These are phyloP conservation scores for Gallinago nigripennis DNA, from an alignment of 2,797 vertebrate genomes.

Conservation along the genomic window DNA sequence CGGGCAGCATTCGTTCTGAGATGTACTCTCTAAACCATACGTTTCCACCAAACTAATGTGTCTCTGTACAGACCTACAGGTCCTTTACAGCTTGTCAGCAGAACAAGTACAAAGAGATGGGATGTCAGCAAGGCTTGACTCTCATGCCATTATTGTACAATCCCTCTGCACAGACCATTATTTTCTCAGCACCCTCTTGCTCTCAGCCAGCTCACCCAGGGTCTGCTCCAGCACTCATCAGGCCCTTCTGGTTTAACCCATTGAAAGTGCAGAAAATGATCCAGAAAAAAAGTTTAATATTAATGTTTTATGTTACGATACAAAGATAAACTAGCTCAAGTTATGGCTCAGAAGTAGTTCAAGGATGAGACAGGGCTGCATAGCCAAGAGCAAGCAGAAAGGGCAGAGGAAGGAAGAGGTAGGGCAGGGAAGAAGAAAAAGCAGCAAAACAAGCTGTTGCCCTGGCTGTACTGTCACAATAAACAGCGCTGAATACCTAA, in stretches of 20 bases:
- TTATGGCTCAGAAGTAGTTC: not conserved
- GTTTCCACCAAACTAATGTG: not conserved
- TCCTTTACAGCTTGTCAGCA: not conserved
- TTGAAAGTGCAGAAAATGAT: not conserved
- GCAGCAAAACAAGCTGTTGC: not conserved
- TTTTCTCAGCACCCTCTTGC: not conserved
- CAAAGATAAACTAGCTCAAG: not conserved
- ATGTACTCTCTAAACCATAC: rapidly evolving
- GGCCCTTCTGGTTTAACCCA: not conserved
- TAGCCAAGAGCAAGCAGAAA: not conserved
- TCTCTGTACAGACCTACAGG: not conserved
- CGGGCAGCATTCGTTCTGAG: not conserved
- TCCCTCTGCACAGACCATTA: not conserved
- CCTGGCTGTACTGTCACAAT: not conserved
- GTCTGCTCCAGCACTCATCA: not conserved
- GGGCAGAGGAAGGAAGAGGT: not conserved
- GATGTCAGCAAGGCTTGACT: not conserved
- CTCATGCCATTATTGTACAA: not conserved
- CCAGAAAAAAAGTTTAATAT: not conserved
- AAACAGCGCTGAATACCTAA: not conserved
- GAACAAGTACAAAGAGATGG: not conserved
- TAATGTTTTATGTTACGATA: not conserved
- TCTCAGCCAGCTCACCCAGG: not conserved
- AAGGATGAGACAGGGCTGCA: not conserved
- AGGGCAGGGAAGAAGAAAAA: not conserved